A percentile compares a stretch with the other conserved stretches of the same genome.
phyloP scores from a whole-genome alignment of 1,140 invertebrate species.

The Drosophila pandora region DNA sequence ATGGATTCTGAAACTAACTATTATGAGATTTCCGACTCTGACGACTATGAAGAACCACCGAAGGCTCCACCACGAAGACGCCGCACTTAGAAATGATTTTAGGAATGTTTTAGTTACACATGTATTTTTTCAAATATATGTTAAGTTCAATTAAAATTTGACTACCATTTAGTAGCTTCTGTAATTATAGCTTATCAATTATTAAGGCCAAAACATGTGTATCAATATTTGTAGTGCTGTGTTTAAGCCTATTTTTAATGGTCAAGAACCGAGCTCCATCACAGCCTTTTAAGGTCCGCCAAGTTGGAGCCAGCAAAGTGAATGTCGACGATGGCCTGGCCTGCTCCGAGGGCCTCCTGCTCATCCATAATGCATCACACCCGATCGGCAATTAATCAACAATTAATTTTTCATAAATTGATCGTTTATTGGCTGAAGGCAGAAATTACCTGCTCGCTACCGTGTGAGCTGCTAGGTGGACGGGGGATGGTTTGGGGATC shows the following conservation, averaged over 20 bases:
- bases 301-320: constrained; percentile 20
- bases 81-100: no score
- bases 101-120: neutral
- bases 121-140: no score
- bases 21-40: no score
- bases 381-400: constrained; percentile 65
- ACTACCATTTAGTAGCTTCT: neutral
- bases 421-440: constrained; percentile 38
- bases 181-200: neutral
- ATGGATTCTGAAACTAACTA: neutral
- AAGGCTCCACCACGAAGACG: no score
- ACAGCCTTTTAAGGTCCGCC: neutral
- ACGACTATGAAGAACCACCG: no score
- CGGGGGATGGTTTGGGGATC: neutral
- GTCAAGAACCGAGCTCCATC: neutral
- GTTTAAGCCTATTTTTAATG: no score
- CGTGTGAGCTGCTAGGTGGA: constrained; percentile 43
- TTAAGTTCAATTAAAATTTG: neutral
- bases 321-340: constrained; percentile 26
- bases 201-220: neutral
- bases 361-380: constrained; percentile 46
- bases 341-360: constrained; percentile 2
- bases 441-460: constrained; percentile 54
- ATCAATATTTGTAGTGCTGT: neutral
- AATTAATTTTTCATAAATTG: constrained; percentile 72